phyloP scores from a whole-genome alignment of 2,797 vertebrate species.

The Geotrypetes seraphini region DNA sequence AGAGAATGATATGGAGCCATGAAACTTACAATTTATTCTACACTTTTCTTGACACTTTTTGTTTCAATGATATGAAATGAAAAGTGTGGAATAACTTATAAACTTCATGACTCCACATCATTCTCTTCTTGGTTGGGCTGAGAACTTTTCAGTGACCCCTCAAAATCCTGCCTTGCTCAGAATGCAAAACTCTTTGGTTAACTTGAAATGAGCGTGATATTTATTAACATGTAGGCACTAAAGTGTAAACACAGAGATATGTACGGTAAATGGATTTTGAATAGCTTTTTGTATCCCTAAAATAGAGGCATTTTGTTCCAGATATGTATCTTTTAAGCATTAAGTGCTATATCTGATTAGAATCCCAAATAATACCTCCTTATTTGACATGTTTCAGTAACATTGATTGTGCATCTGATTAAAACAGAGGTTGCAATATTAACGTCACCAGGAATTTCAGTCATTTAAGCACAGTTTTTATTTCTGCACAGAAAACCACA shows the following conservation, averaged over 20 bases:
- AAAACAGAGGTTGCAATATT: slow-evolving; percentile 54
- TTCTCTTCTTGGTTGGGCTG: too few relatives aligned
- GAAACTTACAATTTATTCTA: too few relatives aligned
- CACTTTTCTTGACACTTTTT: too few relatives aligned
- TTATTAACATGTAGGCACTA: slow-evolving; percentile 4
- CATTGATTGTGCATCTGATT: slow-evolving; percentile 48
- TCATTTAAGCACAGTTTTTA: slow-evolving; percentile 48
- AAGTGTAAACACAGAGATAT: too few relatives aligned
- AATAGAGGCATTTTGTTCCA: slow-evolving; percentile 39
- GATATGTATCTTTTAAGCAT: slow-evolving; percentile 41
- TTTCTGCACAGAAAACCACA: slow-evolving; percentile 54
- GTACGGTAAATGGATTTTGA: slow-evolving; percentile 19
- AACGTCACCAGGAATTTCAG: slow-evolving; percentile 50
- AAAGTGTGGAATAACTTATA: too few relatives aligned
- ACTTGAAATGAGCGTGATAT: slow-evolving; percentile 8
- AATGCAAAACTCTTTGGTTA: background rate
- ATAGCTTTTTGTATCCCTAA: slow-evolving; percentile 28
- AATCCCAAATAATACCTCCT: slow-evolving; percentile 54
- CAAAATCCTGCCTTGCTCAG: too few relatives aligned
- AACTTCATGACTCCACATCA: too few relatives aligned
- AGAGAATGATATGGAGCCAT: too few relatives aligned
- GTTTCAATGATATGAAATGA: too few relatives aligned
- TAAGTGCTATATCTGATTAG: slow-evolving; percentile 42
- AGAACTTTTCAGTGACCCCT: too few relatives aligned
- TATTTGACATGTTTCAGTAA: slow-evolving; percentile 49